phyloP scores from a whole-genome alignment of 2,113 vertebrate species.

The Castor canadensis region DNA sequence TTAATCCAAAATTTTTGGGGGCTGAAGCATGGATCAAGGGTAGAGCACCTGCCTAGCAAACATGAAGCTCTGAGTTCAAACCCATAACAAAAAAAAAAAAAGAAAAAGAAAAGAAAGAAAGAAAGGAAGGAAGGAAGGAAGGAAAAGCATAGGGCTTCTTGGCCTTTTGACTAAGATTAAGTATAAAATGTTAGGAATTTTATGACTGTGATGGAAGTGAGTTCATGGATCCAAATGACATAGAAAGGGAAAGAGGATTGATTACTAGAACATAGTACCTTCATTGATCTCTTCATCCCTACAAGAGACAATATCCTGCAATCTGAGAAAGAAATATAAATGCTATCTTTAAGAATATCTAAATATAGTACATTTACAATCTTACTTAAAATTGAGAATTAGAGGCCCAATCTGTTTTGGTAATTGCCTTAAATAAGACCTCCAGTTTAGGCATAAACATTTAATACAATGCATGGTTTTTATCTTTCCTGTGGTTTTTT shows the following conservation, averaged over 20 bases:
- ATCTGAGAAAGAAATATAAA: constrained; percentile 17
- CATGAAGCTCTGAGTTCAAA: too few species aligned
- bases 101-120: too few species aligned
- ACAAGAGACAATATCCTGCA: neutral
- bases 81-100: too few species aligned
- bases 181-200: too few species aligned
- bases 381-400: constrained; percentile 44
- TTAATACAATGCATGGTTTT: neutral
- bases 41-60: too few species aligned
- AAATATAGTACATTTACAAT: constrained; percentile 19
- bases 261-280: neutral
- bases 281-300: constrained; percentile 20
- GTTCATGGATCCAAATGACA: neutral
- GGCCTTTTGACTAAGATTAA: too few species aligned
- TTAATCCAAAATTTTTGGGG: constrained; percentile 27
- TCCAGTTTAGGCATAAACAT: neutral
- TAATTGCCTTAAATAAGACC: constrained; percentile 4
- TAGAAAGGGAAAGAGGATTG: neutral
- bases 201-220: constrained; percentile 25
- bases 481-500: constrained; percentile 34
- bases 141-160: too few species aligned
- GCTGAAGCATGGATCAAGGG: too few species aligned
- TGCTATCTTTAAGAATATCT: constrained; percentile 16
- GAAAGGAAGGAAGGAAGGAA: too few species aligned
- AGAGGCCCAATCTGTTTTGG: neutral